Evolutionary conservation across 2,888 invertebrate genomes (phyloP), one percentile per base, ranked within the genome.

Genomic region (Apamea monoglypha): DNA sequence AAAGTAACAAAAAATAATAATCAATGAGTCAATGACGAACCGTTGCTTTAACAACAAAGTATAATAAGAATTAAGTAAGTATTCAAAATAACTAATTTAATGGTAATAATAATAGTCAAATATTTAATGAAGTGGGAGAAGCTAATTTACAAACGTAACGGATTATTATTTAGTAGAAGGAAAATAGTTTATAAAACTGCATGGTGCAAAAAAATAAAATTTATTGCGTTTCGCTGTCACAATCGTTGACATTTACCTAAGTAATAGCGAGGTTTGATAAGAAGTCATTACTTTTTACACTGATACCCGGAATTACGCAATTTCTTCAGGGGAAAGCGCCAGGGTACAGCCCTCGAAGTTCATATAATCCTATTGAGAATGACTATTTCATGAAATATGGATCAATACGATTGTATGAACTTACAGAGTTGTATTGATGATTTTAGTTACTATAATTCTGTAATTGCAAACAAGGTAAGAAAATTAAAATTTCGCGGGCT

Each of bases 11-110:
- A 73, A 75, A 76, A 71, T 1, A 40, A 67, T 1, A 44, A 16
- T 47, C 40, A n/a, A n/a, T 47, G 50, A 56, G 36, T 76, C 86
- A 86, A 74, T 56, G 2, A 70, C 76, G 64, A 69, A 85, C 83
- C 76, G 86, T 83, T 81, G 16, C 29, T 56, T 56, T 32, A 44
- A 59, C 59, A 75, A 64, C 63, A 70, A 64, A 85, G 63, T 72
- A n/a, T n/a, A n/a, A n/a, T n/a, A 68, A 21, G 75, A 76, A 85
- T 73, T 70, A 69, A 81, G 6, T 63, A 80, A 81, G 6, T 63
- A 80, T 80, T 59, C 40, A 73, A 69, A 7, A 73, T 47, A 84
- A 61, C 21, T 2, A 56, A 67, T 36, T 6, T 64, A n/a, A n/a
- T 78, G 77, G 56, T 72, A 47, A 53, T 56, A 56, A 73, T 36